phyloP scores from a whole-genome alignment of 2,888 invertebrate species.

The Epiperipatus broadwayi region DNA sequence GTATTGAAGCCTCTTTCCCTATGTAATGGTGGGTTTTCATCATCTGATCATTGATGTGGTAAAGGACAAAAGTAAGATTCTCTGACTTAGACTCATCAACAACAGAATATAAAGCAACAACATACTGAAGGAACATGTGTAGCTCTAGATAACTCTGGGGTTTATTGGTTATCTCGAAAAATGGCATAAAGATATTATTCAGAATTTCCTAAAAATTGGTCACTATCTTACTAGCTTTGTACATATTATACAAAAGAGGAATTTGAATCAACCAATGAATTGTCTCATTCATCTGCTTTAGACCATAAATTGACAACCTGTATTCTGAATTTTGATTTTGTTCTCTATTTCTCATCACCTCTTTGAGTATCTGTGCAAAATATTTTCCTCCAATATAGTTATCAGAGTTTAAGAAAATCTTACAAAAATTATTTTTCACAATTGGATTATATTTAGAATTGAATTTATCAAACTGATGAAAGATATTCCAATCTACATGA shows the following conservation, averaged over 20 bases:
- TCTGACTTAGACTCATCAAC: constrained; percentile 99
- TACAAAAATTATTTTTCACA: constrained; percentile 70
- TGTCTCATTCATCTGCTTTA: constrained; percentile 79
- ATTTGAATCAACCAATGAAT: constrained; percentile 95
- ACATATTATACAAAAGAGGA: constrained; percentile 88
- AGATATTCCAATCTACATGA: constrained; percentile 92
- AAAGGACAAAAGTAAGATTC: constrained; percentile 55
- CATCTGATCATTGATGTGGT: constrained; percentile 65
- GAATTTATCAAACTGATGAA: constrained; percentile 97
- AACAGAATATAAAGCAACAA: constrained; percentile 93
- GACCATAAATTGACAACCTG: constrained; percentile 88
- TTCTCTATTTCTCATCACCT: constrained; percentile 45
- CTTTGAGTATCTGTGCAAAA: constrained; percentile 75
- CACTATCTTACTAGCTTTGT: constrained; percentile 82
- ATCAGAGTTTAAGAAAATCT: constrained; percentile 97
- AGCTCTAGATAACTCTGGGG: constrained; percentile 78
- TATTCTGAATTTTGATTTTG: constrained; percentile 93
- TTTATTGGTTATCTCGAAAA: constrained; percentile 88
- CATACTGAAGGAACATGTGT: constrained; percentile 55
- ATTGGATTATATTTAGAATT: constrained; percentile 99
- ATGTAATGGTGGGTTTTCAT: constrained; percentile 68
- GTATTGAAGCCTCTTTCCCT: constrained; percentile 78
- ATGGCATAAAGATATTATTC: constrained; percentile 79
- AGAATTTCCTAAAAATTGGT: constrained; percentile 85
- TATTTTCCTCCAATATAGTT: constrained; percentile 88